Base-by-base conservation (phyloP, 2,888 invertebrate genomes). In the Graphium colonna region DNA sequence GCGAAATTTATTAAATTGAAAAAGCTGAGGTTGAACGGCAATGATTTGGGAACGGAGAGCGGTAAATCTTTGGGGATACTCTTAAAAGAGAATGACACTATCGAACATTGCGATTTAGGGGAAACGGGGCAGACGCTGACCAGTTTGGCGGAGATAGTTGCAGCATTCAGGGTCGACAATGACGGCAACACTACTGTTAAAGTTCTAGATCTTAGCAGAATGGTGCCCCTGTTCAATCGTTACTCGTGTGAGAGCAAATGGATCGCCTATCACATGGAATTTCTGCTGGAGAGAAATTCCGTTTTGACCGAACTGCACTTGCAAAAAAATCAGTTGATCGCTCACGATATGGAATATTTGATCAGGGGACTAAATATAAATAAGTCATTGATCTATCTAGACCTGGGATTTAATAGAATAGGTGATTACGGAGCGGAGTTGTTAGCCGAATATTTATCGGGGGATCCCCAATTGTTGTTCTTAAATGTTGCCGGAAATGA, bases 321-420 rank as follows among this genome's bases (percentile, higher is more conserved):
- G 17, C 92, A 92, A 67, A 93, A 93, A 62, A 92, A 91, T 59
- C 79, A 89, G 64, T 90, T 93, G 31, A 84, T 88, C 10, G 90
- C 91, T 0, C 93, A 93, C 53, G 93, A 93, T 62, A 74, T 93
- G 38, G 92, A 92, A 59, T 84, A 84, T 52, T 74, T 93, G 53
- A 67, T 87, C 3, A 67, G 83, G 41, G 92, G 92, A 4, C 74
- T 92, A 42, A 68, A 75, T 10, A 61, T 64, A 0, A 93, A 93
- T 63, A 76, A 68, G 1, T 85, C 90, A 0, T 65, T 94, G n/a
- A 60, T 88, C 13, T 81, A 92, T 49, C 69, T 94, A 21, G 92
- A 94, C 76, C 69, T 94, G 9, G 90, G 87, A 0, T 91, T 80
- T 52, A 94, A 94, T 60, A 86, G 79, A 57, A 91, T 94, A 12